These are phyloP conservation scores for Dromaius novaehollandiae DNA, from an alignment of 2,113 vertebrate genomes.

Conservation along the genomic window DNA sequence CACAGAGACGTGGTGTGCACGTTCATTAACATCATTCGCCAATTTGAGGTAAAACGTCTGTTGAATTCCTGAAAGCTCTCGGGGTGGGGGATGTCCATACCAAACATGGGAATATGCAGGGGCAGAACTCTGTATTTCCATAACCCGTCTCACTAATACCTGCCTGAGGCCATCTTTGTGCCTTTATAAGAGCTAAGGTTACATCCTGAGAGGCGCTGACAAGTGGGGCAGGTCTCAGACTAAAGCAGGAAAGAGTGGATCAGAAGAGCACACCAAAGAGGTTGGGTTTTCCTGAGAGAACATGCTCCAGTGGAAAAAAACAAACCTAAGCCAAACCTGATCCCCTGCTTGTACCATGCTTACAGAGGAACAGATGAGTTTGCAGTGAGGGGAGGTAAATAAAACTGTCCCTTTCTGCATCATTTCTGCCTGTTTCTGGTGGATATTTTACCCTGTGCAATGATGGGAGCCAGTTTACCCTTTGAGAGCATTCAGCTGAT, in stretches of 20 bases:
- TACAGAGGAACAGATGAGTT: background rate
- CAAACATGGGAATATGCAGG: background rate
- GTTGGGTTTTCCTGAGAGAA: background rate
- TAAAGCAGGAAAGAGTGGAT: background rate
- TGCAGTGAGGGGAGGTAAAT: background rate
- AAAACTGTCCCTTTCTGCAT: background rate
- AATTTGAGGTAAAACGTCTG: background rate
- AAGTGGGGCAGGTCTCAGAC: background rate
- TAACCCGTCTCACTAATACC: background rate
- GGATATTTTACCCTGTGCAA: background rate
- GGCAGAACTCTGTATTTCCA: background rate
- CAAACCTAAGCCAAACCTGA: background rate
- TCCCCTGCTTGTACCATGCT: rapidly evolving
- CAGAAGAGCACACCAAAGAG: background rate
- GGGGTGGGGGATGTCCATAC: background rate
- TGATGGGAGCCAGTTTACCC: background rate
- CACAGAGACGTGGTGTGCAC: background rate
- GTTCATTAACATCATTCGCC: background rate
- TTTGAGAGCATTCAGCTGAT: background rate
- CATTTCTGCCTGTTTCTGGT: background rate
- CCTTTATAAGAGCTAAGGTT: background rate
- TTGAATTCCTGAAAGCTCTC: background rate
- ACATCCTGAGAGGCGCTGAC: background rate
- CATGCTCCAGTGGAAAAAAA: background rate
- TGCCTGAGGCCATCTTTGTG: background rate